Evolutionary conservation across 2,888 invertebrate genomes (phyloP).

Genomic region (Tipula unca): DNA sequence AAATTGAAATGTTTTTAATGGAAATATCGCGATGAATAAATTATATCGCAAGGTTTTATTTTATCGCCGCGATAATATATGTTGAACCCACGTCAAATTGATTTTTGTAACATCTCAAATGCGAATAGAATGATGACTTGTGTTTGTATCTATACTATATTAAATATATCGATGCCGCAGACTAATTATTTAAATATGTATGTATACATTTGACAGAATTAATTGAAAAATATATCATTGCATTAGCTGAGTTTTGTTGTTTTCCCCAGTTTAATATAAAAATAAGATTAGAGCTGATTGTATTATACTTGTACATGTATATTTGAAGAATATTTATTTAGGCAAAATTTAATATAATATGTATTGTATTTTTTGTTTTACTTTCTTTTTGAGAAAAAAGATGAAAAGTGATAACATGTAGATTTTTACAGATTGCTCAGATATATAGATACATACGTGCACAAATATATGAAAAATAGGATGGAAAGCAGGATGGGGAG

Average conservation of each 20-base stretch:
- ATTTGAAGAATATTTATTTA: not conserved
- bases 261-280: not conserved
- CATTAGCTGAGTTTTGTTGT: not conserved
- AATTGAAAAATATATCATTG: not conserved
- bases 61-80: not conserved
- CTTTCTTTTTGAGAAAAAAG: not conserved
- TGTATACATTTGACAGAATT: not conserved
- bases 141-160: not conserved
- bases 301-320: not conserved
- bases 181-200: too few relatives aligned
- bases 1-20: not conserved
- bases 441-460: not conserved
- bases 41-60: not conserved
- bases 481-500: not conserved
- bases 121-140: not conserved
- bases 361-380: not conserved
- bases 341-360: not conserved
- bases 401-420: not conserved
- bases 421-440: not conserved
- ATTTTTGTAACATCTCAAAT: not conserved
- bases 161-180: not conserved
- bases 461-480: not conserved
- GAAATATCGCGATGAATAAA: not conserved
- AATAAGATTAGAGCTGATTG: not conserved
- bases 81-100: not conserved